These are phyloP conservation scores for Aspidapion aeneum DNA, from an alignment of 2,888 invertebrate genomes.

Conservation along the genomic window DNA sequence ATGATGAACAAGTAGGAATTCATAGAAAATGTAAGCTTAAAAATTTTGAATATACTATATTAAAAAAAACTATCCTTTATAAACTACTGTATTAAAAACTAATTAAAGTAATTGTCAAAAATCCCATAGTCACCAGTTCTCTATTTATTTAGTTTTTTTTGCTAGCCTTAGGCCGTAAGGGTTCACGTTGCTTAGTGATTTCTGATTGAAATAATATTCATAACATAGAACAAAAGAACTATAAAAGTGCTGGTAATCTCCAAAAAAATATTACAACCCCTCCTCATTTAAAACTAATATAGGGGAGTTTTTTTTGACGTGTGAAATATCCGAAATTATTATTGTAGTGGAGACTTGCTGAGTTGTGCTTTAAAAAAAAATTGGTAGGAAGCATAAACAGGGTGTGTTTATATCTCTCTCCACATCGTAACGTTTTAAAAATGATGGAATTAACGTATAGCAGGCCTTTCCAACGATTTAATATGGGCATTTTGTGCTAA, in stretches of 20 bases:
- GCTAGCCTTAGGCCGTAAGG: background rate
- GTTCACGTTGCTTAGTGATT: background rate
- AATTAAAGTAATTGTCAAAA: background rate
- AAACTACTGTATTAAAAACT: background rate
- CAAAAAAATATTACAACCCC: constrained; percentile 20
- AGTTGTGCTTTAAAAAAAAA: background rate
- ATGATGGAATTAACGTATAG: too few relatives aligned
- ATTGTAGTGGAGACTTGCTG: background rate
- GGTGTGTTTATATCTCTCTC: too few relatives aligned
- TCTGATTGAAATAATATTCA: constrained; percentile 19
- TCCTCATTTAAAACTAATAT: constrained; percentile 28
- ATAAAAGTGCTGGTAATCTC: constrained; percentile 25
- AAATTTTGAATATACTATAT: too few relatives aligned
- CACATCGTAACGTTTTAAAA: too few relatives aligned
- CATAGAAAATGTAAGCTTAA: too few relatives aligned
- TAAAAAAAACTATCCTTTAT: too few relatives aligned
- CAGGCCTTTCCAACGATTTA: too few relatives aligned
- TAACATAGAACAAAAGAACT: constrained; percentile 20
- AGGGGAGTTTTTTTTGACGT: constrained; percentile 22
- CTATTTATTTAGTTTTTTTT: background rate
- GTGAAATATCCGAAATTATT: constrained; percentile 8
- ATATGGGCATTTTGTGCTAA: too few relatives aligned
- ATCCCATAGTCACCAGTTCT: background rate
- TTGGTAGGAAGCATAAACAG: too few relatives aligned
- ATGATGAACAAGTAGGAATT: too few relatives aligned